Percentiles rank a stretch among this genome's conserved stretches.
These are phyloP conservation scores for Nicator chloris DNA, from an alignment of 2,113 vertebrate genomes.

Conservation along the genomic window DNA sequence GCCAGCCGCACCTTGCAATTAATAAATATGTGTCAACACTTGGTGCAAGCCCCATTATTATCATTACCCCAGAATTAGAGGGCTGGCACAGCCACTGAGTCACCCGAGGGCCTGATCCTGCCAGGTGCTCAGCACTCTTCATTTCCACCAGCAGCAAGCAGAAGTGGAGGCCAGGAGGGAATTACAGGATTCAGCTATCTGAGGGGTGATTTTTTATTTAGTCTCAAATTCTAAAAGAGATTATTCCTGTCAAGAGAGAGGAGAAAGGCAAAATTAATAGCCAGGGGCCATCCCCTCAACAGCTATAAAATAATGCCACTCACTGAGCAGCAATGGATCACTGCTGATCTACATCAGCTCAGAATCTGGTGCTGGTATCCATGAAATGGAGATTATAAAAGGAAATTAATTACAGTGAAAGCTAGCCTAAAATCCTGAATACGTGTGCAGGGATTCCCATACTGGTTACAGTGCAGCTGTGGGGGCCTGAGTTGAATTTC, in stretches of 20 bases:
- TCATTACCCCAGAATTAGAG: constrained; percentile 49
- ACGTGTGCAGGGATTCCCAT: not conserved
- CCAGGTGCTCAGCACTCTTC: not conserved
- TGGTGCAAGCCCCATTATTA: constrained; percentile 35
- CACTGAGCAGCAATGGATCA: not conserved
- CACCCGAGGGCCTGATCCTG: not conserved
- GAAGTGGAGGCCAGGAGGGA: not conserved
- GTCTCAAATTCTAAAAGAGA: constrained; percentile 16
- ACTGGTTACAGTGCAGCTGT: not conserved
- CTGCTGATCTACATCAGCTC: not conserved
- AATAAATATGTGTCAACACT: constrained; percentile 68
- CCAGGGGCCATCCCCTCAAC: not conserved
- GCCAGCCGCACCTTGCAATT: constrained; percentile 65
- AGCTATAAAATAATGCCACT: not conserved
- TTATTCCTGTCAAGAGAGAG: constrained; percentile 8
- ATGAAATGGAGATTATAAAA: constrained; percentile 6
- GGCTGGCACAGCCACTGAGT: constrained; percentile 16
- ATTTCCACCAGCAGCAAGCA: not conserved
- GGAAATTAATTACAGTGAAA: not conserved
- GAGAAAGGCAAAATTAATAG: constrained; percentile 18
- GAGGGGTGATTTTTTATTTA: not conserved
- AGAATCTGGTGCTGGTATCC: not conserved
- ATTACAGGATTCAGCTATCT: not conserved
- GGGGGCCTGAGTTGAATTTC: not conserved
- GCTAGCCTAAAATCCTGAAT: not conserved